Conservation (phyloP, 2,888 invertebrate species). For the Sarcophaga subvicina region DNA sequence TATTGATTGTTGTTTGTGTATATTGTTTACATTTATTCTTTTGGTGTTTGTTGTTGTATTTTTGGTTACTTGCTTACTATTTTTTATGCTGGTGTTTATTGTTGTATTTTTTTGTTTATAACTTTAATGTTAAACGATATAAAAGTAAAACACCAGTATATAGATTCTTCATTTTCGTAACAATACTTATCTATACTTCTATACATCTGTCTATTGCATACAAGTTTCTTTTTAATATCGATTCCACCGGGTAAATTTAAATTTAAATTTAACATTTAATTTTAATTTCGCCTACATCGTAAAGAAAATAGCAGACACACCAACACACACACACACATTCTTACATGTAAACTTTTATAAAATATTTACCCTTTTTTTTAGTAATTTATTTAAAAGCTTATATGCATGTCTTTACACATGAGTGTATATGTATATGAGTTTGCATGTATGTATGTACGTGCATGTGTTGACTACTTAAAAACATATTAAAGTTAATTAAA, state of each 20-base stretch:
- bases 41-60: too few relatives aligned
- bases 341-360: neutral
- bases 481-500: conserved; percentile 67
- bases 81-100: too few relatives aligned
- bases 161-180: too few relatives aligned
- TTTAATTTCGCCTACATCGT: neutral
- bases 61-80: too few relatives aligned
- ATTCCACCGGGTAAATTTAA: conserved; percentile 9
- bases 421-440: too few relatives aligned
- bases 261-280: conserved; percentile 3
- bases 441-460: neutral
- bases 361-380: conserved; percentile 27
- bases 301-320: neutral
- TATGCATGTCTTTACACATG: too few relatives aligned
- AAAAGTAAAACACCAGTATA: too few relatives aligned
- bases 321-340: neutral
- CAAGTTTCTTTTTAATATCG: conserved; percentile 15
- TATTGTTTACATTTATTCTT: too few relatives aligned
- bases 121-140: too few relatives aligned
- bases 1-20: too few relatives aligned
- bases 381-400: neutral
- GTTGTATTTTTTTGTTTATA: too few relatives aligned
- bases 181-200: neutral
- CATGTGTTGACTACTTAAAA: conserved; percentile 51
- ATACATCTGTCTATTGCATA: neutral